These are phyloP conservation scores for Chironomus riparius DNA, from an alignment of 2,888 invertebrate genomes.

Conservation along the genomic window DNA sequence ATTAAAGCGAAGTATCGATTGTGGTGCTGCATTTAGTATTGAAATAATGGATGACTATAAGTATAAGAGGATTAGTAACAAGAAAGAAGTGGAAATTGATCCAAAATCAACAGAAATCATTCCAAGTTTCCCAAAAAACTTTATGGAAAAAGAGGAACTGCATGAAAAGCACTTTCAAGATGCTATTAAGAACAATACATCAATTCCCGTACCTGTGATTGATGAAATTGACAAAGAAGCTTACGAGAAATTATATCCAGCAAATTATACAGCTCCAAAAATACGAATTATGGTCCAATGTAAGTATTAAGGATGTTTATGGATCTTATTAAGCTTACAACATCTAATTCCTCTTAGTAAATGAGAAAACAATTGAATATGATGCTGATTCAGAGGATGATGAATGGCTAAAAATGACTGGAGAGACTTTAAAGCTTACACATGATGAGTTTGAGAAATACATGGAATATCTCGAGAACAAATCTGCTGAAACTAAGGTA, in stretches of 20 bases:
- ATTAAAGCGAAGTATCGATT: not conserved
- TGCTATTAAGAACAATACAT: not conserved
- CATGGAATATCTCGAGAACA: not conserved
- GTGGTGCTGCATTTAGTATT: not conserved
- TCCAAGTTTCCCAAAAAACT: not conserved
- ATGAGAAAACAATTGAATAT: not conserved
- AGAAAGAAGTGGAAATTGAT: not conserved
- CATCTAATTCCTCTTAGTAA: not conserved
- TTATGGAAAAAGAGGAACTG: not conserved
- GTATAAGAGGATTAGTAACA: not conserved
- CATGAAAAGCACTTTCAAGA: not conserved
- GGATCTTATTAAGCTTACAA: not conserved
- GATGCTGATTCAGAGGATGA: not conserved
- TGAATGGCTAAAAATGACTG: not conserved
- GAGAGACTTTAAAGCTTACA: not conserved
- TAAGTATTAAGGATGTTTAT: not conserved
- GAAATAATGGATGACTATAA: not conserved
- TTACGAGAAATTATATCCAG: slow-evolving; percentile 6
- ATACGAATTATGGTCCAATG: not conserved
- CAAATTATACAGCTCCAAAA: not conserved
- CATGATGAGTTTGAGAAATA: not conserved
- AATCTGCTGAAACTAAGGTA: not conserved
- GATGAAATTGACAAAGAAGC: not conserved
- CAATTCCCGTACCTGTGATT: not conserved
- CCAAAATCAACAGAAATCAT: not conserved